Base-by-base conservation (phyloP, 2,888 invertebrate species). In the Cepaea hortensis region DNA sequence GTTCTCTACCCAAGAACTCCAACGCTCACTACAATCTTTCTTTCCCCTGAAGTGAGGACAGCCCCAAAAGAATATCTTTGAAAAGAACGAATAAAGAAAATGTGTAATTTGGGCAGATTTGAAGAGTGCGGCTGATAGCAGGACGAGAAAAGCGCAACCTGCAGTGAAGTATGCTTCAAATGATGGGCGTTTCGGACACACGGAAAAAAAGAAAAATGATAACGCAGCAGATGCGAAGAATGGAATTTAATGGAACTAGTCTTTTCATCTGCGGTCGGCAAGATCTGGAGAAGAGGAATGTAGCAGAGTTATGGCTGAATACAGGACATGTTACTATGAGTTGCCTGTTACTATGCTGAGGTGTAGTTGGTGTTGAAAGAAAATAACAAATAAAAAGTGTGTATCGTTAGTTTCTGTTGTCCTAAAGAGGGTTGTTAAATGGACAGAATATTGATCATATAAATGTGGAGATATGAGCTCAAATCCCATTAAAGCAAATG, bases 21-120 rank as follows among this genome's bases (percentile, higher is more conserved):
- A 48, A 50, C 50, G 50, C 18, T 50, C 50, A 50, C 50, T 50
- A 76, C 50, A 50, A 76, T 50, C 35, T 35, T 35, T 35, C 35
- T 76, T 50, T 76, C 50, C 48, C 76, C 50, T 76, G 20, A 76
- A 50, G 50, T 18, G 50, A 3, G 50, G 20, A 50, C 18, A 4
- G 4, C 50, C 13, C 35, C 61, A 79, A 62, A 61, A 11, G 61
- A 79, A 79, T 35, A 61, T 62, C 79, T 35, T 11, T 23, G n/a
- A 48, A 62, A 81, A 68, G 4, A 61, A 81, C 61, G 79, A 81
- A 81, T 81, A 65, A 65, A 46, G 46, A 81, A 68, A 68, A 68
- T 46, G 81, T 65, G 62, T 65, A 81, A 65, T 81, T 81, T 81
- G 79, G n/a, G 79, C n/a, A 35, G 79, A 61, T 81, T 7, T 81